Evolutionary conservation across 37 sponge, comb jelly and placozoan species (phyloP).

Genomic region (Eunapius fragilis): DNA sequence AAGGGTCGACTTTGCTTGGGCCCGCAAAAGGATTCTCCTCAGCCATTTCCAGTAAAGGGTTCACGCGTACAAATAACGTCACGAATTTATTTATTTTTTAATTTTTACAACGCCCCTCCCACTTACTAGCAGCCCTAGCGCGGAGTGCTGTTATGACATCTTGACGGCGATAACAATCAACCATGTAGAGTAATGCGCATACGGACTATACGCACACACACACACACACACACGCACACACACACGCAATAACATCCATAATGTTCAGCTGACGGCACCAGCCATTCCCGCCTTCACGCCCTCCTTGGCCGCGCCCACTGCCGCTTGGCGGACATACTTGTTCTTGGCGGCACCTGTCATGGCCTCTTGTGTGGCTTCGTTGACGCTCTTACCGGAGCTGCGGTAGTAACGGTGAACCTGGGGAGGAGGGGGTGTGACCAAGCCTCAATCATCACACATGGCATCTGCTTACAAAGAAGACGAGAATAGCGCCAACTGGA

Average conservation of each 20-base stretch:
- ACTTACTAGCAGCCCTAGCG: too few relatives aligned
- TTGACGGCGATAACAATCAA: too few relatives aligned
- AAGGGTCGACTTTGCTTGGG: not conserved
- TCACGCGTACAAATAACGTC: not conserved
- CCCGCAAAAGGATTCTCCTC: not conserved
- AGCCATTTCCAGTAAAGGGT: not conserved
- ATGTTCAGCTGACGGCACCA: not conserved
- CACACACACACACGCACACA: too few relatives aligned
- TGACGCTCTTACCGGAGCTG: slow-evolving; percentile 71
- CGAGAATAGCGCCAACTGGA: slow-evolving; percentile 18
- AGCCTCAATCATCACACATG: not conserved
- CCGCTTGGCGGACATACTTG: slow-evolving; percentile 67
- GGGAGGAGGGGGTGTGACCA: not conserved
- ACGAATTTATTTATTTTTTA: not conserved
- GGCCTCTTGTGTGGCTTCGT: slow-evolving; percentile 74
- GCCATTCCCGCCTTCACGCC: not conserved
- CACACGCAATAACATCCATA: not conserved
- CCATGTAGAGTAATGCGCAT: too few relatives aligned
- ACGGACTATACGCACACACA: too few relatives aligned
- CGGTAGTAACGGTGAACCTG: slow-evolving; percentile 86
- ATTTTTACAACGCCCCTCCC: not conserved
- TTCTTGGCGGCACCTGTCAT: slow-evolving; percentile 77
- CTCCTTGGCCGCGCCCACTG: slow-evolving; percentile 54
- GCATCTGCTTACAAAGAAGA: slow-evolving; percentile 49
- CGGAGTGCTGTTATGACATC: too few relatives aligned